A percentile compares a stretch with the other conserved stretches of the same genome.
phyloP scores from a whole-genome alignment of 2,113 vertebrate genomes.

The Peromyscus californicus region DNA sequence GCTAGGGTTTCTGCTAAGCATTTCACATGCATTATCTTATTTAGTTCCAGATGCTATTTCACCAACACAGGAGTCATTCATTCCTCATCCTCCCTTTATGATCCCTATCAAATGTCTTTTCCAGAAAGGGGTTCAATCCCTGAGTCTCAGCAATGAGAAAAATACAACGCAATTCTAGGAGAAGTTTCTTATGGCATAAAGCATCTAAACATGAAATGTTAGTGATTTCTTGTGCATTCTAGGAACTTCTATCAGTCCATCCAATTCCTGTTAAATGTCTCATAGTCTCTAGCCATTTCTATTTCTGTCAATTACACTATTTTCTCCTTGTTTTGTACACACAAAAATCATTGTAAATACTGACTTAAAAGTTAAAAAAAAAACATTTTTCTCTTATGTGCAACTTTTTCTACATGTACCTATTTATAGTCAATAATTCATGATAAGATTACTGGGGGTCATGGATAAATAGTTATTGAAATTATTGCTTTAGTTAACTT shows the following conservation, averaged over 20 bases:
- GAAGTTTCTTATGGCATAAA: not conserved
- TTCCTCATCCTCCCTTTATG: not conserved
- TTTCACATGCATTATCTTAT: conserved; percentile 9
- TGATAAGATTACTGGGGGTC: not conserved
- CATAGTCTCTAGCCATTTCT: not conserved
- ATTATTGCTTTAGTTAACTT: not conserved
- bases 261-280: not conserved
- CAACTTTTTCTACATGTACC: not conserved
- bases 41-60: conserved; percentile 46
- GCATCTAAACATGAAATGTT: not conserved
- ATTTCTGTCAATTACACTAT: not conserved
- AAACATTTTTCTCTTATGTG: not conserved
- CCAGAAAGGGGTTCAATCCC: not conserved
- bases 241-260: not conserved
- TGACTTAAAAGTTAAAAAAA: not conserved
- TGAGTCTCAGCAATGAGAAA: conserved; percentile 14
- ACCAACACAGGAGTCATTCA: conserved; percentile 9
- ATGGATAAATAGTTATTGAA: not conserved
- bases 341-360: not conserved
- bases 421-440: not conserved
- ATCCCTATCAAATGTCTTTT: not conserved
- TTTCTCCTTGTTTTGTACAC: not conserved
- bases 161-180: not conserved
- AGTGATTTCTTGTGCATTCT: not conserved
- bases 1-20: not conserved